A percentile compares a stretch with the other conserved stretches of the same genome.
phyloP scores from a whole-genome alignment of 2,888 invertebrate genomes.

The Metalampra italica region DNA sequence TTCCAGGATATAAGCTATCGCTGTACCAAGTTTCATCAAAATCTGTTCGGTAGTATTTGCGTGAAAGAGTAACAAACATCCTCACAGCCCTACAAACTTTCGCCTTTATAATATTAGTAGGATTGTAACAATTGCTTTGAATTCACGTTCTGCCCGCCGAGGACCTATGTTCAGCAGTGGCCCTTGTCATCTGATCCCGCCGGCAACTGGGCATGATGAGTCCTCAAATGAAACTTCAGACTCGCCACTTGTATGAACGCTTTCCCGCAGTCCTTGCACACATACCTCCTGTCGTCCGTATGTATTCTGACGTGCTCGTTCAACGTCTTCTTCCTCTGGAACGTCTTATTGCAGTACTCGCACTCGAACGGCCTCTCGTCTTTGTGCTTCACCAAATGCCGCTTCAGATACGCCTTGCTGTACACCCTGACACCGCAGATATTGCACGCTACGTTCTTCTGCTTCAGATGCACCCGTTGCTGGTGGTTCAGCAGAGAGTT shows the following conservation, averaged over 20 bases:
- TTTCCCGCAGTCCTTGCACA: slow-evolving; percentile 72
- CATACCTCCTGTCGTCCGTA: slow-evolving; percentile 69
- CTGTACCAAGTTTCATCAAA: no score
- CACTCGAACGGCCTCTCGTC: slow-evolving; percentile 77
- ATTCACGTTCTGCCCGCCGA: no score
- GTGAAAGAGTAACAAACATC: no score
- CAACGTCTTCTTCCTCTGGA: slow-evolving; percentile 74
- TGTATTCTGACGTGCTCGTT: slow-evolving; percentile 72
- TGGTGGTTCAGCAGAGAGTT: slow-evolving; percentile 46
- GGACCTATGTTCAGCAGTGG: no score
- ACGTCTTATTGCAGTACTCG: slow-evolving; percentile 75
- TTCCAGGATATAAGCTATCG: no score
- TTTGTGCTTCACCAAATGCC: slow-evolving; percentile 77
- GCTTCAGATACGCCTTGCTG: slow-evolving; percentile 61
- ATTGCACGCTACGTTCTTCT: slow-evolving; percentile 47
- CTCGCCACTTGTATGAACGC: slow-evolving; percentile 79
- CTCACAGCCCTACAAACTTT: no score
- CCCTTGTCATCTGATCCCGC: background rate
- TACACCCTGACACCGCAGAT: slow-evolving; percentile 60
- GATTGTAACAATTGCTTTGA: no score
- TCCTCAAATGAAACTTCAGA: slow-evolving; percentile 73
- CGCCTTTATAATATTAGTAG: no score
- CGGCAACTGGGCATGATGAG: slow-evolving; percentile 54
- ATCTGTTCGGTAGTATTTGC: no score
- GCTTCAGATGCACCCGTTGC: slow-evolving; percentile 52